These are phyloP conservation scores for Ptychochromis oligacanthus DNA, from an alignment of 2,113 vertebrate species.

Conservation along the genomic window DNA sequence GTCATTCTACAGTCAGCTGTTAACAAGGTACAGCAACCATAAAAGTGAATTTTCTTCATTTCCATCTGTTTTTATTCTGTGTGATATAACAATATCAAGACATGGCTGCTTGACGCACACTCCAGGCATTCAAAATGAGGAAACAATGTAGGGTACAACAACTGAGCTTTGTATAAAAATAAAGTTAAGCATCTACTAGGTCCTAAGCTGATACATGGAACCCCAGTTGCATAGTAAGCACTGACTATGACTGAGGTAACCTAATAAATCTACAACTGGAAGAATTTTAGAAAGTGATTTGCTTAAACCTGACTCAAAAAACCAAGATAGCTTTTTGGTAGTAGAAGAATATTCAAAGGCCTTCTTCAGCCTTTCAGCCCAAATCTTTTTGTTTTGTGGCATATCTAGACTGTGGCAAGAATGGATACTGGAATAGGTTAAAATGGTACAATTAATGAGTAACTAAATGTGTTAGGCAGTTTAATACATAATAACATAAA, in stretches of 20 bases:
- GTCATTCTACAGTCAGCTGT: slow-evolving; percentile 31
- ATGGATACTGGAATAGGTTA: not conserved
- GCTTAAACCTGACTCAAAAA: not conserved
- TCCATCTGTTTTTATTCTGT: slow-evolving; percentile 48
- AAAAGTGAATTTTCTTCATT: slow-evolving; percentile 45
- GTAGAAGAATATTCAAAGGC: not conserved
- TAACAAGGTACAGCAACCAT: slow-evolving; percentile 41
- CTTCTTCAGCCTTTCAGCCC: not conserved
- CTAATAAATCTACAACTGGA: not conserved
- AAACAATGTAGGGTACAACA: not conserved
- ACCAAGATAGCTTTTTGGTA: not conserved
- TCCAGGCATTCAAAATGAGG: not conserved
- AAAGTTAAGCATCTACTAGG: not conserved
- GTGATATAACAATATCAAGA: slow-evolving; percentile 30
- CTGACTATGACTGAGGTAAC: not conserved
- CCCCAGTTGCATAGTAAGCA: not conserved
- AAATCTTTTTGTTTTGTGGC: no score
- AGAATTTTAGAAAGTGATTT: not conserved
- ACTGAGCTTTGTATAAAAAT: not conserved
- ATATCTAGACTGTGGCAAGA: not conserved
- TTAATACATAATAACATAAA: not conserved
- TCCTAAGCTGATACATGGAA: not conserved
- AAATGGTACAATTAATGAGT: not conserved
- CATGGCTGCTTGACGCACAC: slow-evolving; percentile 6
- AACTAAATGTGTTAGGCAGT: not conserved